Base-by-base conservation (phyloP, 1,140 invertebrate species). In the Spodoptera frugiperda region DNA sequence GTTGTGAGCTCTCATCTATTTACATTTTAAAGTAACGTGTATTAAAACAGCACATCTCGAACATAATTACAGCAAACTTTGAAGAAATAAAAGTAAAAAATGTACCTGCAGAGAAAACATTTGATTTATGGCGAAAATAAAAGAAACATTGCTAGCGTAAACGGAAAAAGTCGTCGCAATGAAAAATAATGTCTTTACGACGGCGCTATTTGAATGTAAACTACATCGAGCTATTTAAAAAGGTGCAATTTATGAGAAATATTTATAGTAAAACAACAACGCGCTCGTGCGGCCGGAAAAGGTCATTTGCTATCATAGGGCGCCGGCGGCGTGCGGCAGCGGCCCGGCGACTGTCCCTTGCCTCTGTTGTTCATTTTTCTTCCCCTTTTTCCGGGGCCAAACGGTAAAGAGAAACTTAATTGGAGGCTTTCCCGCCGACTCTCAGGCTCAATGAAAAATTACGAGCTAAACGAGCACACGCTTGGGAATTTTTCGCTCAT, bases 321-420 rank as follows among this genome's bases (percentile, higher is more conserved):
- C n/a, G 71, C 71, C 71, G 71, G 72, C 72, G 59, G 78, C 70
- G 67, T 14, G 44, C 46, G 68, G 68, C 70, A 73, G 59, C 49
- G 70, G 53, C 75, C 65, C 71, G 81, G 57, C 73, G 77, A 80
- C 83, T 82, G 85, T 90, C 88, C 87, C 82, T 84, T 82, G 84
- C 78, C 83, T 81, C 77, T 78, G 81, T 82, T 84, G 83, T 83
- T 86, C 86, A 87, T 92, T 93, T 92, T 87, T 92, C 91, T 93
- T 89, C 81, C 83, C 86, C 84, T 87, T 88, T 73, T 88, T 83
- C 82, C 76, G 79, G 80, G 80, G 83, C 81, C 84, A 91, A 89
- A 91, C 88, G 87, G 87, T 87, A 92, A 92, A 92, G 90, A 93
- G 92, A 91, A 92, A 91, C 92, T 93, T 93, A 93, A 93, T 93